These are phyloP conservation scores for Drosophila sturtevanti DNA, from an alignment of 1,140 invertebrate species.

Conservation along the genomic window DNA sequence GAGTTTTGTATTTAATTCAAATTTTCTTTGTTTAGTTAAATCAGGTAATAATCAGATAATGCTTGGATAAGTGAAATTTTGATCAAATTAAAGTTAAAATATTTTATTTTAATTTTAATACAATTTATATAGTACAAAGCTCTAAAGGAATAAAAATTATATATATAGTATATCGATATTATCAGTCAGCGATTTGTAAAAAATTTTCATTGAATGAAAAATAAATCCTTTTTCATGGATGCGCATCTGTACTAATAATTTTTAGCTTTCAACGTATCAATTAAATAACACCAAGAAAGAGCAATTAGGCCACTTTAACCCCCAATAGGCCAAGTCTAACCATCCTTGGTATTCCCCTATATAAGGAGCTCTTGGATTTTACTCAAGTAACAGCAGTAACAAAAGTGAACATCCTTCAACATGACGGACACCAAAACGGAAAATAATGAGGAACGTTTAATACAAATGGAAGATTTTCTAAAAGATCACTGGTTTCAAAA, in stretches of 20 bases:
- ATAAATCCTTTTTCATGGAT: background rate
- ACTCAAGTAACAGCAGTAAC: background rate
- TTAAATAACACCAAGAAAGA: constrained; percentile 1
- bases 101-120: no score
- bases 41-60: no score
- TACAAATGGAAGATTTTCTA: constrained; percentile 36
- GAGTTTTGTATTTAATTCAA: no score
- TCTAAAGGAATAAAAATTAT: no score
- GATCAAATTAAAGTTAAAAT: no score
- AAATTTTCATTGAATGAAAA: no score
- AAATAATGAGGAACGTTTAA: background rate
- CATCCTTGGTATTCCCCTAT: background rate
- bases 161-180: no score
- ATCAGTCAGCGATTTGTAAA: no score
- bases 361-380: background rate
- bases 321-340: background rate
- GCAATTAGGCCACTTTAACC: background rate
- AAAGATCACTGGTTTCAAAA: constrained; percentile 15
- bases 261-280: background rate
- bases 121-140: no score
- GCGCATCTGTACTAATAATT: background rate
- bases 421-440: background rate
- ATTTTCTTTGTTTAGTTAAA: no score
- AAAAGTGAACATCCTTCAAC: background rate
- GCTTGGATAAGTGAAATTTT: no score